Evolutionary conservation across 92 coral and sea anemone species (phyloP).

Genomic region (Scolanthus callimorphus): DNA sequence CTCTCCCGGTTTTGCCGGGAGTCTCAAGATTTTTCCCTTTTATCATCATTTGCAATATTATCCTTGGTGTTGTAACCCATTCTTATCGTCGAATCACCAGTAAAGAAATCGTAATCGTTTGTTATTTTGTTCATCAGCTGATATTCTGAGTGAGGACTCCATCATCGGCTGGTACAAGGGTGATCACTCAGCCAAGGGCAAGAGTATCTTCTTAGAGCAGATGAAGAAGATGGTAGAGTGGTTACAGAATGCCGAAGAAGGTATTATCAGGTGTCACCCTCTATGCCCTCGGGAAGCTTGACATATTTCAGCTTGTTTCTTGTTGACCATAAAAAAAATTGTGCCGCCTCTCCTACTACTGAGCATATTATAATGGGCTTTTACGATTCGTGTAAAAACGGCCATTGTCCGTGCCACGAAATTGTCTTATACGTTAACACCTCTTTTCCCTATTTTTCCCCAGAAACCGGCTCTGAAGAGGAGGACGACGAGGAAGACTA

Average conservation of each 20-base stretch:
- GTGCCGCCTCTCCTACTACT: not conserved
- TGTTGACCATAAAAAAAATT: not conserved
- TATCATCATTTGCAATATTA: too few species aligned
- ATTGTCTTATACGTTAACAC: not conserved
- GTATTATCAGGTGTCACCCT: slow-evolving; percentile 2
- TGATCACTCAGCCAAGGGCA: slow-evolving; percentile 85
- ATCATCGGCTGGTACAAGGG: slow-evolving; percentile 95
- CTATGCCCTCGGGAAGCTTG: not conserved
- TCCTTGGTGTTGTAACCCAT: too few species aligned
- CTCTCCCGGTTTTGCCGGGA: too few species aligned
- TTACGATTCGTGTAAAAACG: too few species aligned
- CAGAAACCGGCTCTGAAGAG: slow-evolving; percentile 79
- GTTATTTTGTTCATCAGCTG: too few species aligned
- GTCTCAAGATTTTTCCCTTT: too few species aligned
- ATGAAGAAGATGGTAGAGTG: slow-evolving; percentile 98
- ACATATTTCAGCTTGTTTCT: too few species aligned
- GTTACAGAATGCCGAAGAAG: slow-evolving; percentile 96
- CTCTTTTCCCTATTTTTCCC: not conserved
- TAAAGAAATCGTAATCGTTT: too few species aligned
- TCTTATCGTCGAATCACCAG: too few species aligned
- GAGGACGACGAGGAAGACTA: slow-evolving; percentile 68
- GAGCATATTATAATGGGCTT: too few species aligned
- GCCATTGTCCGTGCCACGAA: not conserved
- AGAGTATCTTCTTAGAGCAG: slow-evolving; percentile 92
- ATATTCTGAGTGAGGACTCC: slow-evolving; percentile 93